Evolutionary conservation across 2,113 vertebrate genomes (phyloP).

Genomic region (Columba janthina): DNA sequence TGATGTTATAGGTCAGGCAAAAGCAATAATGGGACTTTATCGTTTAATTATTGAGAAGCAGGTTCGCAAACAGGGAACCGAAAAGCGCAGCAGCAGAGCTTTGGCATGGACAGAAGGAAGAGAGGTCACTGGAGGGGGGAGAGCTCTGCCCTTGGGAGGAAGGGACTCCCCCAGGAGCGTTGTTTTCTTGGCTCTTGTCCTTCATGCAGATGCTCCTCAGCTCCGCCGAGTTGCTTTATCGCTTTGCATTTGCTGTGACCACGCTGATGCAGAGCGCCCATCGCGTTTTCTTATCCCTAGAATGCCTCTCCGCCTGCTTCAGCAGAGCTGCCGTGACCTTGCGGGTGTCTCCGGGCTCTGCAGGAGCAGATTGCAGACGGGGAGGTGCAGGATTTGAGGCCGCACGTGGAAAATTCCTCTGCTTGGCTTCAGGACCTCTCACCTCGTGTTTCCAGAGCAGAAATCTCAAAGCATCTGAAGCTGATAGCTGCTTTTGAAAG

Average conservation of each 20-base stretch:
- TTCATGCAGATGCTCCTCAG: neutral
- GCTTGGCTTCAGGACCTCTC: neutral
- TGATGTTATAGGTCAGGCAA: neutral
- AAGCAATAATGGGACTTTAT: conserved; percentile 17
- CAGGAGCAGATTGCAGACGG: neutral
- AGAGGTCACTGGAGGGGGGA: neutral
- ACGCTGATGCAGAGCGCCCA: rapidly evolving
- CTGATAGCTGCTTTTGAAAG: rapidly evolving
- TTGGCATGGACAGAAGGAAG: neutral
- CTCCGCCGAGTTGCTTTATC: neutral
- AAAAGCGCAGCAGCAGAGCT: neutral
- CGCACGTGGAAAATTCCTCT: neutral
- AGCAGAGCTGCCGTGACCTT: neutral
- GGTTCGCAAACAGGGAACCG: neutral
- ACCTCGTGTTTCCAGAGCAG: neutral
- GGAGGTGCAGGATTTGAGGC: neutral
- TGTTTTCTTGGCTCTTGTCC: neutral
- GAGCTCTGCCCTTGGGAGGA: neutral
- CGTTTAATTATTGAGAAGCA: conserved; percentile 5
- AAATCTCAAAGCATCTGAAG: neutral
- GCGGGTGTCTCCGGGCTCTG: rapidly evolving
- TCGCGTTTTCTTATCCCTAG: neutral
- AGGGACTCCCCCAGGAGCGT: neutral
- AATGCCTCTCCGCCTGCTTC: neutral
- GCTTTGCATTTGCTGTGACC: neutral